Base-by-base conservation (phyloP, 2,797 vertebrate species). In the Phataginus tricuspis region DNA sequence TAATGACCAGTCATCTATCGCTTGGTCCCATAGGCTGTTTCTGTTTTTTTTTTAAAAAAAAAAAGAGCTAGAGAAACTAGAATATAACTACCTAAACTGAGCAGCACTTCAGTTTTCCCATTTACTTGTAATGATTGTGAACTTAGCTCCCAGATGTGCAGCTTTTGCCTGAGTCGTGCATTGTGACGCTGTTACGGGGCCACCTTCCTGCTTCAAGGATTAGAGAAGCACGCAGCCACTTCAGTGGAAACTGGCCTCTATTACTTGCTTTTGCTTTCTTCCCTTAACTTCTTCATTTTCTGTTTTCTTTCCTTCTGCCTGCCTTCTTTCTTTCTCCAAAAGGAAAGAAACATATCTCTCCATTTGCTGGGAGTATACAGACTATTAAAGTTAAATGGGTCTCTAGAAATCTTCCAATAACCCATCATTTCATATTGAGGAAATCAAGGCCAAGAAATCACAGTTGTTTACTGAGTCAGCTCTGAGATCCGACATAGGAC, bases 1-100 rank as follows among this genome's bases (percentile, higher is more conserved):
- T 85, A 84, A 82, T 92, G 96, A 92, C 92, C 64, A 95, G 94
- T 83, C 78, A 96, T 94, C 94, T 96, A 94, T 96, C 4, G 7
- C 96, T 94, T 53, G 57, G 87, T 93, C 42, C 82, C 95, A 97
- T 95, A 95, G 72, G 95, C n/a, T 77, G 45, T 83, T 94, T 51
- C 45, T 68, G 2, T n/a, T n/a, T n/a, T n/a, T n/a, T n/a, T n/a
- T n/a, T 86, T 5, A 8, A 55, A 74, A n/a, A 39, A 72, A 16
- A 23, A 57, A 23, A 37, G 31, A 84, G n/a, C 89, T 49, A 68
- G 55, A 21, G 53, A 53, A 77, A 77, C 31, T 77, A 49, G 49
- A 34, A 77, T 77, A 31, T 79, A 71, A 39, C 45, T 85, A 95
- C 95, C 85, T 91, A 61, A 53, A 51, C 77, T 29, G 72, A 95